phyloP scores from a whole-genome alignment of 2,113 vertebrate genomes.

The Semnornis frantzii region DNA sequence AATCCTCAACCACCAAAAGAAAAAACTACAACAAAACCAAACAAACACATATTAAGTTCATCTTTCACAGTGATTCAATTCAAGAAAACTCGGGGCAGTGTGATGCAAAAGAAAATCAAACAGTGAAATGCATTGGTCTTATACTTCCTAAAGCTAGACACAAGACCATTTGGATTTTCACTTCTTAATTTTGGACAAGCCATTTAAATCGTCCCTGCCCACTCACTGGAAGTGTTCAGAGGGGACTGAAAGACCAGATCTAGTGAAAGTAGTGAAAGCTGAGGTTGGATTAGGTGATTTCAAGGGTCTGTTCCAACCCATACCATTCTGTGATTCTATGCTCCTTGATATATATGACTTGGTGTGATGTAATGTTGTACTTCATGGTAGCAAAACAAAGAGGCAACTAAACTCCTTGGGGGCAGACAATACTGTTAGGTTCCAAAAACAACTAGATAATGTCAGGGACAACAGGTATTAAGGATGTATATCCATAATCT shows the following conservation, averaged over 20 bases:
- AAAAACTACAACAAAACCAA: too few species aligned
- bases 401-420: not conserved
- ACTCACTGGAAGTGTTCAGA: not conserved
- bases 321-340: too few species aligned
- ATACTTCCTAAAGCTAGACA: not conserved
- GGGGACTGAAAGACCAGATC: accelerated
- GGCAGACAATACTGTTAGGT: not conserved
- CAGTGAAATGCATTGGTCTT: not conserved
- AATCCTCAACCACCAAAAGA: too few species aligned
- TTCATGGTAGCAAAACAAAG: not conserved
- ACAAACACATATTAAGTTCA: not conserved
- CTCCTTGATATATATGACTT: not conserved
- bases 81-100: not conserved
- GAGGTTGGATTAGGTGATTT: too few species aligned
- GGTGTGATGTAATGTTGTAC: not conserved
- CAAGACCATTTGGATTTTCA: not conserved
- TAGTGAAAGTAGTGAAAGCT: not conserved
- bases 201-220: not conserved
- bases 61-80: not conserved
- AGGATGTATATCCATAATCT: accelerated
- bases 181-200: not conserved
- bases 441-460: not conserved
- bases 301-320: too few species aligned
- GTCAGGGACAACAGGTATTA: not conserved
- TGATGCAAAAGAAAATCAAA: not conserved